Evolutionary conservation across 2,888 invertebrate species (phyloP).

Genomic region (Caenorhabditis zanzibari): DNA sequence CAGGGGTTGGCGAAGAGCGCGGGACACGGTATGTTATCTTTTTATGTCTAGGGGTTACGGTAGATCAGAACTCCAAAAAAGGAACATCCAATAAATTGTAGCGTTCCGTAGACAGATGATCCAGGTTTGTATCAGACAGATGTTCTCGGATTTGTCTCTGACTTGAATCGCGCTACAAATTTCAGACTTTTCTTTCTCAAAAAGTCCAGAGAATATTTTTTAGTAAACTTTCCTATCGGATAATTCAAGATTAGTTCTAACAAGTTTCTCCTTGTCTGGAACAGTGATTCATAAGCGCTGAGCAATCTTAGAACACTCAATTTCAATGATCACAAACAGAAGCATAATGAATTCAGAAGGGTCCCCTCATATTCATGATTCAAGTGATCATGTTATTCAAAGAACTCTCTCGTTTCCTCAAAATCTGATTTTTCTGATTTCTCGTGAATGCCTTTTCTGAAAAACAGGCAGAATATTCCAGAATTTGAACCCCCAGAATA

Average conservation of each 20-base stretch:
- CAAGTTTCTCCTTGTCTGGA: background rate
- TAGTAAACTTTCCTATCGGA: no score
- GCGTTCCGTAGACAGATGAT: no score
- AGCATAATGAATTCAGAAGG: background rate
- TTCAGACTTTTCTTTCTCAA: no score
- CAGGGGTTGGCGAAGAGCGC: constrained; percentile 58
- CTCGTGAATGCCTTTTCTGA: background rate
- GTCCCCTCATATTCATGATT: background rate
- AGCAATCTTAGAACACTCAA: background rate
- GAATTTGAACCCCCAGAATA: background rate
- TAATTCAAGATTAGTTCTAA: no score
- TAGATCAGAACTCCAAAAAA: no score
- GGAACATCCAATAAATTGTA: no score
- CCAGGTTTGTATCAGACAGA: background rate
- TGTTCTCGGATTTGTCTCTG: no score
- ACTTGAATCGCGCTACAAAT: no score
- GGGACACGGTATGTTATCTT: constrained; percentile 55
- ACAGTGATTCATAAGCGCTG: background rate
- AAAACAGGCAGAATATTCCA: background rate
- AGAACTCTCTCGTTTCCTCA: background rate
- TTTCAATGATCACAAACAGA: background rate
- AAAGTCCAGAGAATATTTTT: no score
- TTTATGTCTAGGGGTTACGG: background rate
- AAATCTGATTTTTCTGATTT: constrained; percentile 5
- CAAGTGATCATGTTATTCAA: constrained; percentile 3